phyloP scores from a whole-genome alignment of 2,113 vertebrate species.

The Vulpes lagopus region DNA sequence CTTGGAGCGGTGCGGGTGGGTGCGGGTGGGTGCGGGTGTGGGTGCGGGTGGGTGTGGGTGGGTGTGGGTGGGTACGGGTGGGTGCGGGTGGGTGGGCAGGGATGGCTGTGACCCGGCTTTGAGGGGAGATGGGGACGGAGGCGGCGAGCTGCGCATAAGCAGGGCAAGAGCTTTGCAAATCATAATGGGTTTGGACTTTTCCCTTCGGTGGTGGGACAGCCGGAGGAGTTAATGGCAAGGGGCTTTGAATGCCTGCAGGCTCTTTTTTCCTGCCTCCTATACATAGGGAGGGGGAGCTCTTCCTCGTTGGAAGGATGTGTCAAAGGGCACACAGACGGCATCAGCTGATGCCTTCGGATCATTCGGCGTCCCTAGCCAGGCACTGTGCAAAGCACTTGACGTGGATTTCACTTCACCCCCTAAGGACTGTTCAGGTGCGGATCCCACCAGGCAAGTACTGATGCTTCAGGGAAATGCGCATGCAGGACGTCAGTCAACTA shows the following conservation, averaged over 20 bases:
- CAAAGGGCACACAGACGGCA: background rate
- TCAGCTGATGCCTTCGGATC: background rate
- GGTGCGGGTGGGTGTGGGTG: no score
- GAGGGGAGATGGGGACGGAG: background rate
- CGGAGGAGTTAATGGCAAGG: background rate
- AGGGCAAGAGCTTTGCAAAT: background rate
- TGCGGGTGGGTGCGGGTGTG: background rate
- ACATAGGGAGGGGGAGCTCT: background rate
- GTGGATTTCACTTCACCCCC: background rate
- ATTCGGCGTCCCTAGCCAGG: background rate
- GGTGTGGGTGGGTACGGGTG: background rate
- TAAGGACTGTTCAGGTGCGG: background rate
- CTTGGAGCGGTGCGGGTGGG: background rate
- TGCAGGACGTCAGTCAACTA: background rate
- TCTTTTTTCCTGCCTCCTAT: background rate
- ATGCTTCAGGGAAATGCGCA: background rate
- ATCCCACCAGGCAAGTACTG: background rate
- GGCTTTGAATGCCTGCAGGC: background rate
- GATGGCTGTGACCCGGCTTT: background rate
- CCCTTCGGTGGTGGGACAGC: no score
- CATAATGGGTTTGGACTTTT: background rate
- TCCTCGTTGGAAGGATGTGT: background rate
- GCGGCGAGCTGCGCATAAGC: background rate
- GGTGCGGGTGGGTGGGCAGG: no score
- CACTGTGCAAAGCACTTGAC: background rate